Conservation (phyloP, 2,888 invertebrate genomes). For the Plusia festucae region DNA sequence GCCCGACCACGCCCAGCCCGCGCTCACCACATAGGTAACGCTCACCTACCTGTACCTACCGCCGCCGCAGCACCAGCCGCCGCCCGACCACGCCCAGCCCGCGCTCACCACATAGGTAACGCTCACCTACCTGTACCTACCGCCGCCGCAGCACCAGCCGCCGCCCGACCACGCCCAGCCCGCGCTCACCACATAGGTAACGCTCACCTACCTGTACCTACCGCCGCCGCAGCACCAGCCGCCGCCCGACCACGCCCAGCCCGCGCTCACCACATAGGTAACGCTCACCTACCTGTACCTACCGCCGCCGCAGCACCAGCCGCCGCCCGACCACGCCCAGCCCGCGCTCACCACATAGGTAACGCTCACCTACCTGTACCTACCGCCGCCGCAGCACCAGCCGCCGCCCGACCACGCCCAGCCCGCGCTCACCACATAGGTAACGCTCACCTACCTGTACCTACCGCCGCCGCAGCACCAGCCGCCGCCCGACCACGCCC, state of each 20-base stretch:
- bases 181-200: slow-evolving; percentile 72
- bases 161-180: slow-evolving; percentile 24
- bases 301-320: slow-evolving; percentile 43
- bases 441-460: not conserved
- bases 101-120: slow-evolving; percentile 29
- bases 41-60: no score
- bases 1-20: not conserved
- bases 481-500: not conserved
- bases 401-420: slow-evolving; percentile 68
- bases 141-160: not conserved
- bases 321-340: slow-evolving; percentile 67
- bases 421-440: slow-evolving; percentile 13
- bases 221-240: slow-evolving; percentile 34
- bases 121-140: no score
- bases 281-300: no score
- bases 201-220: no score
- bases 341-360: slow-evolving; percentile 40
- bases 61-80: not conserved
- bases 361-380: not conserved
- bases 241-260: slow-evolving; percentile 67
- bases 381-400: slow-evolving; percentile 37
- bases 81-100: slow-evolving; percentile 34
- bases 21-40: not conserved
- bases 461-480: not conserved
- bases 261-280: slow-evolving; percentile 48